Base-by-base conservation (phyloP, 1,140 invertebrate genomes). In the Plectrocnemia conspersa region DNA sequence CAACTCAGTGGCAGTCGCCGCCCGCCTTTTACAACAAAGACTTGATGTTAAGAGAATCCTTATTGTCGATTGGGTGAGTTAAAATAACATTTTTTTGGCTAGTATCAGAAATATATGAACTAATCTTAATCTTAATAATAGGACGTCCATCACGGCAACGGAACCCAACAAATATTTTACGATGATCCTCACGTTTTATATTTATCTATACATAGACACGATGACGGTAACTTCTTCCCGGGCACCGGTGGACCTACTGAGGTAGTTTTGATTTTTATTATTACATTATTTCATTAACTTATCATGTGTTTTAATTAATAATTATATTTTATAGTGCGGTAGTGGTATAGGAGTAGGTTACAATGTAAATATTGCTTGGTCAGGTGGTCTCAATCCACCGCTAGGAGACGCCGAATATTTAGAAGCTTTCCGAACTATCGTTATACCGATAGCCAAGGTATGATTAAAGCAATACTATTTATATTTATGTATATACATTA, bases 101-200 rank as follows among this genome's bases (percentile, higher is more conserved):
- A 9, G 19, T 2, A 32, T 47, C 3, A 25, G 7, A 9, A n/a
- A 25, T 44, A 19, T 44, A 22, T 16, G 19, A 19, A 5, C 22
- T 36, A 49, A 33, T 15, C 9, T 21, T 45, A 27, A 10, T 45
- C 27, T 9, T 48, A 35, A 23, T 56, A 59, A 68, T 67, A 92
- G 89, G 97, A 98, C 77, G 94, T 99, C 46, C 97, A 99, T 75
- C 97, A 99, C 77, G 97, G 97, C 11, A 99, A 99, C 77, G 97
- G 96, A 38, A 98, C 96, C 18, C 97, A 99, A 74, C 92, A 97
- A 69, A 93, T 95, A 74, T 98, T 98, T 75, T 98, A 98, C 73
- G 85, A 93, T 66, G 95, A 98, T 73, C 88, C 91, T 15, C 82
- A 87, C 65, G 90, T 98, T 59, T 78, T 99, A 59, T 98, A 98